Conservation (phyloP, 2,113 vertebrate genomes). For the Dasyprocta punctata region DNA sequence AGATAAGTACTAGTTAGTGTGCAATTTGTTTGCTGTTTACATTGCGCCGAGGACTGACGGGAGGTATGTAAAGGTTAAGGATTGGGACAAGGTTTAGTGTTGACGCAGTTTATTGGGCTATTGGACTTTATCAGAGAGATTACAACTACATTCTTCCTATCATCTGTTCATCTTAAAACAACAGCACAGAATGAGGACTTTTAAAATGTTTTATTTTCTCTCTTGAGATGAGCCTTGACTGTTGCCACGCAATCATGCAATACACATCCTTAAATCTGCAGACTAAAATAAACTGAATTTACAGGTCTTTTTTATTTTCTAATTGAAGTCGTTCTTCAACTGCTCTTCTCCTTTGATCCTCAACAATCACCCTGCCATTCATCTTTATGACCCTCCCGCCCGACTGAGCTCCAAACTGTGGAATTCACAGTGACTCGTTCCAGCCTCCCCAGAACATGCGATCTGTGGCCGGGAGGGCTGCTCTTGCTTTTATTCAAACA, state of each 20-base stretch:
- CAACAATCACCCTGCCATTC: slow-evolving; percentile 18
- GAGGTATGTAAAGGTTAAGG: slow-evolving; percentile 32
- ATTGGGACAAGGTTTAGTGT: not conserved
- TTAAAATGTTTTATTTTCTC: slow-evolving; percentile 39
- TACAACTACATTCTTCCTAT: slow-evolving; percentile 14
- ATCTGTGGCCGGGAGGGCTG: slow-evolving; percentile 14
- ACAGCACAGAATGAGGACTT: not conserved
- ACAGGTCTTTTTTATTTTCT: not conserved
- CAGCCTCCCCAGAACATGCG: not conserved
- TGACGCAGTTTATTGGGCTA: slow-evolving; percentile 42
- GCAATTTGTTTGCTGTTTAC: slow-evolving; percentile 1
- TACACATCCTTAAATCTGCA: not conserved
- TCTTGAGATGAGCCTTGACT: not conserved
- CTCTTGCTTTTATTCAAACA: slow-evolving; percentile 54
- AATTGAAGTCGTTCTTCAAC: slow-evolving; percentile 42
- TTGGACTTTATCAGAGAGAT: slow-evolving; percentile 62
- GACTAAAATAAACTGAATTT: slow-evolving; percentile 59
- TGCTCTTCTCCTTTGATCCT: slow-evolving; percentile 33
- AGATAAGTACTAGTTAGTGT: not conserved
- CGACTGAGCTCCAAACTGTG: no score
- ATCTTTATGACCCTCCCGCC: slow-evolving; percentile 57
- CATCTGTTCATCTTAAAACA: not conserved
- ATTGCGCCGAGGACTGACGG: not conserved
- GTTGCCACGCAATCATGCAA: not conserved
- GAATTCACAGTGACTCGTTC: slow-evolving; percentile 62